Base-by-base conservation (phyloP, 1,140 invertebrate genomes). In the Drosophila mauritiana region DNA sequence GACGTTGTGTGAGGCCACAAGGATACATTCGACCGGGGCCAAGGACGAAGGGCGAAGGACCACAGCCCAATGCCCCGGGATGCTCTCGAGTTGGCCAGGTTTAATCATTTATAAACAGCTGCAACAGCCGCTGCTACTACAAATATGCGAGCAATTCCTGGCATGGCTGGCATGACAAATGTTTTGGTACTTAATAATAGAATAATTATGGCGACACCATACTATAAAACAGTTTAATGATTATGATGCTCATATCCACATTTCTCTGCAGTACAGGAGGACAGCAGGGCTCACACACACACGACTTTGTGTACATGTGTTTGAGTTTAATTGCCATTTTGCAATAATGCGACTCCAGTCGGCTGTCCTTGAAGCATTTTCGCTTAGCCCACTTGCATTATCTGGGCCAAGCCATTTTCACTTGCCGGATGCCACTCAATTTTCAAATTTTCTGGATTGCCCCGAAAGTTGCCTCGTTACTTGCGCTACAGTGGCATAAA, bases 141-240 rank as follows among this genome's bases (percentile, higher is more conserved):
- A 73, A 80, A 58, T 72, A 59, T 54, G 43, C 65, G 58, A 70
- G 62, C 74, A 53, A 53, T 55, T 80, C 49, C 69, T 52, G 61
- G 79, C 78, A 64, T 58, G 86, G 67, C 72, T 58, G 75, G 83
- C 83, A 88, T 78, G 83, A 88, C 83, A 89, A 89, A 89, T 89
- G 84, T 89, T 89, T 89, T 80, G 77, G 73, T 89, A 89, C 84
- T 89, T 89, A 89, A 89, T 89, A 89, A 89, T 89, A 84, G 65
- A 89, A 89, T 89, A 89, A 89, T 89, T 89, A 89, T 84, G 73
- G 84, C 77, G 75, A 89, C 80, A 78, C 80, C 80, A 89, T 89
- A 78, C 80, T 81, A 89, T 89, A 84, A 84, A 89, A 80, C 73
- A 57, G 77, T 73, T 89, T 89, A 89, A 89, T 88, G 76, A 89